These are phyloP conservation scores for Ginglymostoma cirratum DNA, from an alignment of 2,113 vertebrate species.

Conservation along the genomic window DNA sequence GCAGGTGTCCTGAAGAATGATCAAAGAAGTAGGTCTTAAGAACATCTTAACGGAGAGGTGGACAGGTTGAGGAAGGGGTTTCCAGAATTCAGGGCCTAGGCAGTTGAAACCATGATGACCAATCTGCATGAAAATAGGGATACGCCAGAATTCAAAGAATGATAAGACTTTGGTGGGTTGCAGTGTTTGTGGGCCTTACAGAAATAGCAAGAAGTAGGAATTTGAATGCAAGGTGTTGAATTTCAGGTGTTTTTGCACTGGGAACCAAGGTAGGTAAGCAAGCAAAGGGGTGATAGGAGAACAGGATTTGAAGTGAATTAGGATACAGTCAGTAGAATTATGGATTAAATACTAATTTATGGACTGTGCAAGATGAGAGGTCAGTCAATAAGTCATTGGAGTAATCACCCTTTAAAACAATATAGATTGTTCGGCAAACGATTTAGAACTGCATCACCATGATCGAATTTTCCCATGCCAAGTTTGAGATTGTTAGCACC, in stretches of 20 bases:
- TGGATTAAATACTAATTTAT: background rate
- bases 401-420: background rate
- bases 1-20: background rate
- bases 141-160: background rate
- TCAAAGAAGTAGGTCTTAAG: background rate
- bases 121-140: background rate
- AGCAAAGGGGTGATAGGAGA: background rate
- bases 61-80: background rate
- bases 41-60: background rate
- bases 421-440: too few relatives aligned
- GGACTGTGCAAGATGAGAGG: background rate
- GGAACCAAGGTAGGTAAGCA: background rate
- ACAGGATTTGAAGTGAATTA: background rate
- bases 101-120: background rate
- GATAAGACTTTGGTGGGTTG: background rate
- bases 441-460: background rate
- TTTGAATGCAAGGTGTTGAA: background rate
- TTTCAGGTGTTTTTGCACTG: background rate
- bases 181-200: background rate
- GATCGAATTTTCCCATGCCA: background rate
- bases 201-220: background rate
- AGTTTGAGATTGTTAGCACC: background rate
- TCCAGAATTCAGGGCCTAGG: background rate
- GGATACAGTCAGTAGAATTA: background rate
- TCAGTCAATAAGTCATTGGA: background rate